These are phyloP conservation scores for Amblyopsis hoosieri DNA, from an alignment of 2,797 vertebrate genomes.

Conservation along the genomic window DNA sequence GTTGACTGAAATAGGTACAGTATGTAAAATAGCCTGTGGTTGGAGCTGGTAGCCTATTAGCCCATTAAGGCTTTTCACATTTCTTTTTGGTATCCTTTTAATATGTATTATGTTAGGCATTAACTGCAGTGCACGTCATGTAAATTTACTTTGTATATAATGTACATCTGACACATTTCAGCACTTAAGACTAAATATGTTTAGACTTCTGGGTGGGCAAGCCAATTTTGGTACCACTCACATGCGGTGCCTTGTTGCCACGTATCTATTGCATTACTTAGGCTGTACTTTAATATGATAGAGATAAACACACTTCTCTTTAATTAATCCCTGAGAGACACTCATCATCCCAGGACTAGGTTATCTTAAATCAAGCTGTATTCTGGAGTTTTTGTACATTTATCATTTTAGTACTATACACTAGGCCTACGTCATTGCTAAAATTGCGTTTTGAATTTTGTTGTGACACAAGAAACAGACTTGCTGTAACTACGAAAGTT, in stretches of 20 bases:
- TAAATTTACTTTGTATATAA: constrained; percentile 19
- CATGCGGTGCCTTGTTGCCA: constrained; percentile 34
- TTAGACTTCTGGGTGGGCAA: constrained; percentile 50
- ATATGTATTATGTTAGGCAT: constrained; percentile 14
- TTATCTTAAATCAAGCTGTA: neutral
- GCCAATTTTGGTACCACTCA: constrained; percentile 31
- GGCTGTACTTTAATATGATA: constrained; percentile 20
- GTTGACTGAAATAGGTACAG: constrained; percentile 26
- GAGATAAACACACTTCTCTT: constrained; percentile 48
- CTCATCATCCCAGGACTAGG: constrained; percentile 27
- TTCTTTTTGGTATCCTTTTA: constrained; percentile 13
- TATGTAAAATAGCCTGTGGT: constrained; percentile 18
- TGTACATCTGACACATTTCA: constrained; percentile 45
- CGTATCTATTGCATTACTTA: constrained; percentile 45
- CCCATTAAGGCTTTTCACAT: constrained; percentile 28
- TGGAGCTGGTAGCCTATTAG: constrained; percentile 24
- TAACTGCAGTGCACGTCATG: constrained; percentile 18
- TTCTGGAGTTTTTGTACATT: constrained; percentile 15
- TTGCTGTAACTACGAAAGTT: neutral
- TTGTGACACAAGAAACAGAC: neutral
- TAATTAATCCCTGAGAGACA: constrained; percentile 25
- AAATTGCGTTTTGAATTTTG: constrained; percentile 24
- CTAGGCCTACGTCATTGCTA: constrained; percentile 11
- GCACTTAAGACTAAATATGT: constrained; percentile 34
- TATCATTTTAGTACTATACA: neutral